These are phyloP conservation scores for Gasterosteus nipponicus DNA, from an alignment of 2,113 vertebrate species.

Conservation along the genomic window DNA sequence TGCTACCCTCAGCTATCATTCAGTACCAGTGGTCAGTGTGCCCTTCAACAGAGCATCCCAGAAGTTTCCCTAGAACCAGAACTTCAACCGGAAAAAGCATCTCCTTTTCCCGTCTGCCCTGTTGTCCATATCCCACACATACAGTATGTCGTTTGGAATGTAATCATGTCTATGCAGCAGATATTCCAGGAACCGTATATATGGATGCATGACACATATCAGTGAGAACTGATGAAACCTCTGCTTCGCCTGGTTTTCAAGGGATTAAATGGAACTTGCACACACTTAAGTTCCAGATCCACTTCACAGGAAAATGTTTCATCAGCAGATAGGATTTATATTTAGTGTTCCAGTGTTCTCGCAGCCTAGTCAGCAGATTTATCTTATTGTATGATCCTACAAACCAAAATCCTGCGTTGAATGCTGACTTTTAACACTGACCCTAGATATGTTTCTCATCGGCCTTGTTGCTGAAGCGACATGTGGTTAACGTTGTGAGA, in stretches of 20 bases:
- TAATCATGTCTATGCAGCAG: neutral
- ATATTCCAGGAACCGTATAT: constrained; percentile 11
- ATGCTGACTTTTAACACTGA: no score
- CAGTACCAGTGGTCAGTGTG: no score
- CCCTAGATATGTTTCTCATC: no score
- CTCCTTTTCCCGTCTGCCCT: neutral
- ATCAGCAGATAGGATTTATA: no score
- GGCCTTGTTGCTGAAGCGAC: no score
- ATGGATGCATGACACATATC: constrained; percentile 11
- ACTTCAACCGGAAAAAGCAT: neutral
- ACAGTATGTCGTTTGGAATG: neutral
- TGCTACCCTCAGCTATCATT: no score
- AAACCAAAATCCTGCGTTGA: no score
- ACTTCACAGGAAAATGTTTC: constrained; percentile 7
- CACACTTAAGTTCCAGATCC: neutral
- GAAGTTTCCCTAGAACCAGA: neutral
- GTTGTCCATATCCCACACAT: neutral
- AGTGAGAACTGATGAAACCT: constrained; percentile 5
- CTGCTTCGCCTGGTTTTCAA: neutral
- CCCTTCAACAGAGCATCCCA: no score
- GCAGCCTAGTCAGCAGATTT: no score
- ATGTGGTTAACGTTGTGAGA: no score
- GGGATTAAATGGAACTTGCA: constrained; percentile 2
- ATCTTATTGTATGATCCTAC: no score
- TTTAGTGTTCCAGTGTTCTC: neutral